Conservation (phyloP, 2,888 invertebrate species). For the Cryptocheilus praepositus region DNA sequence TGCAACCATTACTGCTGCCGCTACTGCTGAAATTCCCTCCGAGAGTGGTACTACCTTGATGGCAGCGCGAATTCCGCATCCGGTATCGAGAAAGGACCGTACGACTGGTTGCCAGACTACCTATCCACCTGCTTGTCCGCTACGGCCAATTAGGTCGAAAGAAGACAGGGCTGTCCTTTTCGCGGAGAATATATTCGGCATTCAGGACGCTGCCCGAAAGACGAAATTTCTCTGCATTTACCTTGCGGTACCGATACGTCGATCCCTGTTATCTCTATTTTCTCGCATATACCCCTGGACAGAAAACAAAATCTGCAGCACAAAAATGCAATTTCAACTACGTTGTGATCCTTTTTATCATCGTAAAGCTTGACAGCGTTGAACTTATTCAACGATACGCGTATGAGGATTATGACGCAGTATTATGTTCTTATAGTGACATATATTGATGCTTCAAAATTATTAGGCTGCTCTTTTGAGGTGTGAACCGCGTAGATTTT, state of each 20-base stretch:
- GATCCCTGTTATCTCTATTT: background rate
- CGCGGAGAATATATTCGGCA: slow-evolving; percentile 23
- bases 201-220: slow-evolving; percentile 14
- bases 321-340: background rate
- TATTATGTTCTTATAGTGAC: too few relatives aligned
- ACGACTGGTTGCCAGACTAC: background rate
- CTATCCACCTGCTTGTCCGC: background rate
- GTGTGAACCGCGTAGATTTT: too few relatives aligned
- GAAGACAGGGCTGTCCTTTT: slow-evolving; percentile 11
- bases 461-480: too few relatives aligned
- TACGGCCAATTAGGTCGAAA: slow-evolving; percentile 28
- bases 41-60: slow-evolving; percentile 5
- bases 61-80: slow-evolving; percentile 25
- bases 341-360: too few relatives aligned
- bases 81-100: background rate
- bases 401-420: too few relatives aligned
- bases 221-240: slow-evolving; percentile 22
- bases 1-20: slow-evolving; percentile 11
- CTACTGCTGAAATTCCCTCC: slow-evolving; percentile 27
- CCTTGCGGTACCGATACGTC: background rate
- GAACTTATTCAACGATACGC: too few relatives aligned
- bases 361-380: too few relatives aligned
- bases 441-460: too few relatives aligned
- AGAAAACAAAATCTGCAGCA: background rate
- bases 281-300: background rate